Evolutionary conservation across 2,797 vertebrate genomes (phyloP), one percentile per base, ranked within the genome.

Genomic region (Alca torda): DNA sequence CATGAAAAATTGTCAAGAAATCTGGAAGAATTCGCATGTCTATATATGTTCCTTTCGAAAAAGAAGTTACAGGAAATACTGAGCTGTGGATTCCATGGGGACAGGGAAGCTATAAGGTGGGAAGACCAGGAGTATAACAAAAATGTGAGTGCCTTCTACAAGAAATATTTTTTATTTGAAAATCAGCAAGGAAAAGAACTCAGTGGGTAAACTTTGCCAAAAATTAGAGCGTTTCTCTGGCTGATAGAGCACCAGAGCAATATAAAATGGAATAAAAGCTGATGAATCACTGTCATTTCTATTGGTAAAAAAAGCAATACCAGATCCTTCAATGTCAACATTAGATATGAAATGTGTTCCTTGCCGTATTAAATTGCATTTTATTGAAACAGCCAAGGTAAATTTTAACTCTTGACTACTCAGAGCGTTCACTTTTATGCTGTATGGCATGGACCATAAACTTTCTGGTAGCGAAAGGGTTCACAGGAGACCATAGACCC

Each of bases 241-340:
- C 79, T 95, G 96, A 95, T 94, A 93, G 87, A 97, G 91, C 54
- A 94, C 83, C 84, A 87, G n/a, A 95, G 91, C 95, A 96, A 95
- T 95, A 97, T 95, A 97, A 96, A 97, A 78, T 79, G 72, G 96
- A 96, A 96, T 93, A 95, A 95, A 95, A 96, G 75, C 93, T 96
- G 95, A 96, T 97, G 97, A 95, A 97, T 96, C 95, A 96, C 91
- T 97, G 97, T 96, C 92, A 96, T 97, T 95, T 97, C 96, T 96
- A 92, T 96, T 94, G 96, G 94, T 96, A 93, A 96, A 95, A 95
- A 97, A 95, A 96, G 92, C 90, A 96, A 93, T 94, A 94, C 89
- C 90, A 92, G 96, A 97, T 96, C 93, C 91, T 91, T 96, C 95
- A 95, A 79, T 96, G 96, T 96, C 96, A 97, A 60, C 85, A 94